These are phyloP conservation scores for Tangara arthus DNA, from an alignment of 2,797 vertebrate species.

Conservation along the genomic window DNA sequence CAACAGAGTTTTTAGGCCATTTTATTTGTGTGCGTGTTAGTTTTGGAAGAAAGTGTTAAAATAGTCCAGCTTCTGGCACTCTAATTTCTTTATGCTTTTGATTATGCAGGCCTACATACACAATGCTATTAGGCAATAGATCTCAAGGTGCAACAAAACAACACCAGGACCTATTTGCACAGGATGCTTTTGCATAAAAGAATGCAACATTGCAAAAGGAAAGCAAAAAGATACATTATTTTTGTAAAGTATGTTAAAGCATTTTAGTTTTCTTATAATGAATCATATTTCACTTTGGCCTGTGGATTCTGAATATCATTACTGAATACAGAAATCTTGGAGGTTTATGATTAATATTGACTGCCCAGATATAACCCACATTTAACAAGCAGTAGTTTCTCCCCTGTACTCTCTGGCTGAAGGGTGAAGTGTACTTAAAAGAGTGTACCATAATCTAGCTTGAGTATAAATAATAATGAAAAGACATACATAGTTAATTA, in stretches of 20 bases:
- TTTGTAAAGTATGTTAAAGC: neutral
- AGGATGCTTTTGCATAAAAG: neutral
- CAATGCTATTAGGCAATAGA: slow-evolving; percentile 21
- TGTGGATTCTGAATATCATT: neutral
- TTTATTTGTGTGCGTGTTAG: neutral
- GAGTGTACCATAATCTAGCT: neutral
- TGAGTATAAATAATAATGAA: neutral
- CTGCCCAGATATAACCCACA: neutral
- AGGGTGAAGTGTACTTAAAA: neutral
- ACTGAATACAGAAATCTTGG: neutral
- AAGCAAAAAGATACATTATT: neutral
- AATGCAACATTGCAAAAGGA: neutral
- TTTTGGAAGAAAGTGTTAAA: neutral
- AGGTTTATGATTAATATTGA: neutral
- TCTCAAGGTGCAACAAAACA: neutral
- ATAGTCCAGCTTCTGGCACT: neutral
- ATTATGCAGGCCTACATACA: neutral
- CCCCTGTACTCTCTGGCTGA: neutral
- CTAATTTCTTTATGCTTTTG: neutral
- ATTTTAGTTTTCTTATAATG: slow-evolving; percentile 13
- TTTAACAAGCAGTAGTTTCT: neutral
- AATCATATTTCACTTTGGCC: neutral
- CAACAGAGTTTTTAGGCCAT: neutral
- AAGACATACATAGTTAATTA: neutral
- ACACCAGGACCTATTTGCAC: neutral